Evolutionary conservation across 2,888 invertebrate genomes (phyloP), one percentile per base, ranked within the genome.

Genomic region (Stramonita haemastoma): DNA sequence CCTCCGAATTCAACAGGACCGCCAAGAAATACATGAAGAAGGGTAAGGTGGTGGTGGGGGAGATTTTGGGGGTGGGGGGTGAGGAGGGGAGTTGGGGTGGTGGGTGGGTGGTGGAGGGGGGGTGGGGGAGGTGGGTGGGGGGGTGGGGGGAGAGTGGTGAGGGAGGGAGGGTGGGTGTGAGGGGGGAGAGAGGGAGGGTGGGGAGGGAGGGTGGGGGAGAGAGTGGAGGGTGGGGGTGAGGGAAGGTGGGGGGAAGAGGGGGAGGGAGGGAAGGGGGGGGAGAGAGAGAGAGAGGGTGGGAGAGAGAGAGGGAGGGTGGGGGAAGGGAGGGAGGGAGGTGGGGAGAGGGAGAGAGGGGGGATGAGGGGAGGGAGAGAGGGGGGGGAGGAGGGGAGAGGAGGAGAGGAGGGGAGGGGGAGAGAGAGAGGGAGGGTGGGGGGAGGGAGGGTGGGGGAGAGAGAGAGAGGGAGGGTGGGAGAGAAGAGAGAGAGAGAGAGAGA

Each of bases 1-100:
- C 97, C 36, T 97, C 97, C 57, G 97, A 97, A 0, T 96, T 98
- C 36, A 96, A 97, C 94, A 96, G 96, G 6, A 97, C 97, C 93
- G 97, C 92, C n/a, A 57, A 87, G n/a, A 60, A 90, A 17, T 90
- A 92, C 89, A 93, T 92, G 91, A 87, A 87, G 73, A 29, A 8
- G 84, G 93, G 93, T 93, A 77, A 57, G 36, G 6, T 4, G 11
- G 13, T 15, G 19, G n/a, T n/a, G n/a, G n/a, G n/a, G n/a, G n/a
- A n/a, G 22, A 22, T 60, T 22, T 19, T 22, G 19, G 15, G 13
- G 22, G 2, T 8, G 57, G 60, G 60, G 15, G 60, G 60, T 60
- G 8, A 19, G 15, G n/a, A n/a, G n/a, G 2, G 8, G 26, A 17
- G 19, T 70, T 73, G 11, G 13, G 22, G 26, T 73, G 22, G 13